Evolutionary conservation across 2,113 vertebrate genomes (phyloP), one percentile per base, ranked within the genome.

Genomic region (Anarrhichthys ocellatus): DNA sequence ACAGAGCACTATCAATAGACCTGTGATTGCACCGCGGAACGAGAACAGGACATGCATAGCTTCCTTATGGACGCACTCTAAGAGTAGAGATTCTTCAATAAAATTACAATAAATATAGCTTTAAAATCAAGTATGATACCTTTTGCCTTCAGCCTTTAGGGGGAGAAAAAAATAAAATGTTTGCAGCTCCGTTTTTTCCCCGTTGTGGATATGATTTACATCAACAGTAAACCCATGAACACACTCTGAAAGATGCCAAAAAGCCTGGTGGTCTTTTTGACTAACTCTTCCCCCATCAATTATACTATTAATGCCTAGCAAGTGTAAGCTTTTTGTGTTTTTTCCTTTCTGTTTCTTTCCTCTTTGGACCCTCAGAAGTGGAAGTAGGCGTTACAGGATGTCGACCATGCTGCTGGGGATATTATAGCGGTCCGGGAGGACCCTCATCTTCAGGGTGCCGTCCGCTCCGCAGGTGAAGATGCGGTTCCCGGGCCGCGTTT

Each of bases 391-490:
- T 94, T 97, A 99, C 87, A 99, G 96, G 85, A 96, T 89, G 89
- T 98, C 96, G 32, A 97, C 96, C 93, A 99, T 95, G 93, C 96
- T 94, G 81, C 94, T 94, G 73, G 97, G 97, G 86, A 97, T 94
- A 68, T 96, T 96, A 95, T 98, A 99, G 92, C 96, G 96, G 82
- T 93, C 97, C 4, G 98, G 98, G 48, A 99, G 95, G 81, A 98
- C 96, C 83, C 98, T 95, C 94, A 98, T 99, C 93, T 99, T 99
- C 88, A 99, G 94, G 0, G 98, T 99, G 84, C 98, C 98, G 24
- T 99, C 98, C 2, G 98, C 98, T 52, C 98, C 98, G 61, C 98
- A 99, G 91, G 98, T 99, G 94, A 99, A 99, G 93, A 99, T 96
- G 62, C 97, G 97, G 87, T 96, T 97, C 46, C 95, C 94, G 9